Evolutionary conservation across 2,113 vertebrate genomes (phyloP).

Genomic region (Tupaia tana): DNA sequence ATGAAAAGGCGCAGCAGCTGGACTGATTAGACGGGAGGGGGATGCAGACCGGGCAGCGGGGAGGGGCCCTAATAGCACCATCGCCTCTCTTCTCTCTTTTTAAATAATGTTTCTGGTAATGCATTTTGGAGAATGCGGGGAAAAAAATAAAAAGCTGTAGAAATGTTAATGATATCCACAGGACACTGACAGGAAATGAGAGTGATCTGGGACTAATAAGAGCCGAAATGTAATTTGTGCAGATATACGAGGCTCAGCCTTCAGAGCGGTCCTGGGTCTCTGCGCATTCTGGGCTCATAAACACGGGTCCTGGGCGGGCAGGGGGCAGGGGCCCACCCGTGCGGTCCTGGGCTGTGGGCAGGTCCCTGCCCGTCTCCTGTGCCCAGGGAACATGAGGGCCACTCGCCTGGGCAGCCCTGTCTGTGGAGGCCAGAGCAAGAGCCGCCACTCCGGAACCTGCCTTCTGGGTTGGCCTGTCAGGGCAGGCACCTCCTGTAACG

Average conservation of each 20-base stretch:
- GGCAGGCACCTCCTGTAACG: background rate
- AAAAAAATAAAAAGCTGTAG: slow-evolving; percentile 58
- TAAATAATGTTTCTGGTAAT: slow-evolving; percentile 76
- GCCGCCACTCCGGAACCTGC: background rate
- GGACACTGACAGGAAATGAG: slow-evolving; percentile 73
- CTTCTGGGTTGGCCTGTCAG: rapidly evolving
- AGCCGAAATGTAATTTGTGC: slow-evolving; percentile 69
- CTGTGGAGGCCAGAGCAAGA: background rate
- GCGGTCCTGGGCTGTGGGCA: no score
- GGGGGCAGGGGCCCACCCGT: background rate
- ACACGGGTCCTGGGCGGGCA: background rate
- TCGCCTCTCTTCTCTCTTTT: background rate
- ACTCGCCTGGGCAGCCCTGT: background rate
- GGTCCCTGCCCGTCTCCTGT: no score
- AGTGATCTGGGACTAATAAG: slow-evolving; percentile 72
- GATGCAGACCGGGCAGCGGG: background rate
- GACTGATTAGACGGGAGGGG: slow-evolving; percentile 52
- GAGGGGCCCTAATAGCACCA: background rate
- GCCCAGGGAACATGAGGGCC: no score
- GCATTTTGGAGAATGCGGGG: slow-evolving; percentile 67
- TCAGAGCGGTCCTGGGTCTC: background rate
- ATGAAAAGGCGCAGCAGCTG: slow-evolving; percentile 67
- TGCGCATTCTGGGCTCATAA: background rate
- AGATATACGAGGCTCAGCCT: slow-evolving; percentile 55
- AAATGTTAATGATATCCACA: slow-evolving; percentile 67